A percentile compares a stretch with the other conserved stretches of the same genome.
phyloP scores from a whole-genome alignment of 1,140 invertebrate species.

The Copidosoma floridanum region DNA sequence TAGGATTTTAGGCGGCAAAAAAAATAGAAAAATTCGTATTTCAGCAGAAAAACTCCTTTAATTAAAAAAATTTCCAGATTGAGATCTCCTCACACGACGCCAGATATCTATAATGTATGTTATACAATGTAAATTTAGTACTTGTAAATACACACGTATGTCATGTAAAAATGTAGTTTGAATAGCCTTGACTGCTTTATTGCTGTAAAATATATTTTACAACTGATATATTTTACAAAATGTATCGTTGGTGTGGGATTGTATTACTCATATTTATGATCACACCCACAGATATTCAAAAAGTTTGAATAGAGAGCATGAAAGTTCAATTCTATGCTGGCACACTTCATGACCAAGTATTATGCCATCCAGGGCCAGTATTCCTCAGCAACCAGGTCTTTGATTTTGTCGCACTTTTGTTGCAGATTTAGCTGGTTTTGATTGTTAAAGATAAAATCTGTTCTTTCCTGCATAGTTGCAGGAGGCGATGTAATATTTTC shows the following conservation, averaged over 20 bases:
- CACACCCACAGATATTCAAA: too few species aligned
- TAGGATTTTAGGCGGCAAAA: too few species aligned
- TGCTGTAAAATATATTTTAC: constrained; percentile 78
- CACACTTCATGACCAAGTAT: constrained; percentile 97
- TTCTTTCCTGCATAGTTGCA: constrained; percentile 88
- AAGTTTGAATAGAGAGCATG: constrained; percentile 96
- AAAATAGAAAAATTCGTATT: too few species aligned
- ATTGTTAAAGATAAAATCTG: constrained; percentile 99
- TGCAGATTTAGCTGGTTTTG: constrained; percentile 92
- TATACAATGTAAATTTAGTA: constrained; percentile 34
- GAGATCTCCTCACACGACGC: constrained; percentile 37
- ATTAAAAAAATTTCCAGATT: too few species aligned
- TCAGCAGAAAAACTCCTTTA: too few species aligned
- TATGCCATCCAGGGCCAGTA: constrained; percentile 95
- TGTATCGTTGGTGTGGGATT: too few species aligned
- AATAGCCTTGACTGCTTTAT: too few species aligned
- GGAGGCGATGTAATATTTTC: constrained; percentile 85
- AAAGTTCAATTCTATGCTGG: constrained; percentile 97
- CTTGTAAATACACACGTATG: too few species aligned
- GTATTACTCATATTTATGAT: constrained; percentile 77
- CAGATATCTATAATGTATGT: constrained; percentile 17
- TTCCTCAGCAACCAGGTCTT: constrained; percentile 89
- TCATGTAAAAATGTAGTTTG: too few species aligned
- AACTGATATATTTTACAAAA: too few species aligned
- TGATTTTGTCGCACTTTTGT: constrained; percentile 94